Base-by-base conservation (phyloP, 2,888 invertebrate genomes). In the Napeogenes sylphis region DNA sequence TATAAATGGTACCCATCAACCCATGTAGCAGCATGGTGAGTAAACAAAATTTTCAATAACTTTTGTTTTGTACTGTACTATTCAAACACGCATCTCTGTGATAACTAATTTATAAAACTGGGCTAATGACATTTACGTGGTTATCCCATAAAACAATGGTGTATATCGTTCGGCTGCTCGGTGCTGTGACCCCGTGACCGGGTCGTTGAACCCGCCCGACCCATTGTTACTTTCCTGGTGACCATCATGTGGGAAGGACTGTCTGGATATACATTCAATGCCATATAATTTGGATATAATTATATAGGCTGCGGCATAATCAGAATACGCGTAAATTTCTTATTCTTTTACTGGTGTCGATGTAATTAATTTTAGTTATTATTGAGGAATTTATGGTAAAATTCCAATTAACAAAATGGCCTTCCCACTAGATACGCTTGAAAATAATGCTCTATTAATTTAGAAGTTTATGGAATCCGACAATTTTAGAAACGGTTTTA, bases 131-230 rank as follows among this genome's bases (percentile, higher is more conserved):
- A 65, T 67, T 66, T 57, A 56, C 63, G 63, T 59, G 64, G 61
- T 58, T 59, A 45, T 64, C 63, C 68, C 70, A 69, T 71, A 67
- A 70, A 70, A 73, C 72, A 73, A 73, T 73, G 68, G 69, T 64
- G 68, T 65, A 56, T 61, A 56, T 67, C 60, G 64, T 61, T 61
- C 68, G 67, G 56, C 66, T 66, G 68, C 68, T 68, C 70, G 71
- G 30, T 51, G 14, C 73, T 75, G 75, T 80, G 87, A 83, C 86
- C 86, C 79, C 81, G 77, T 84, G 87, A 83, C 84, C 82, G 80
- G 86, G 85, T 73, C 84, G 69, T 69, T 70, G 84, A 81, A 84
- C 87, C 71, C 73, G 66, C 68, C 66, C 70, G 70, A 71, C 71
- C 73, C 70, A 77, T 78, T 76, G 78, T 77, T 70, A 55, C 62